Evolutionary conservation across 2,888 invertebrate genomes (phyloP).

Genomic region (Tipula helvola): DNA sequence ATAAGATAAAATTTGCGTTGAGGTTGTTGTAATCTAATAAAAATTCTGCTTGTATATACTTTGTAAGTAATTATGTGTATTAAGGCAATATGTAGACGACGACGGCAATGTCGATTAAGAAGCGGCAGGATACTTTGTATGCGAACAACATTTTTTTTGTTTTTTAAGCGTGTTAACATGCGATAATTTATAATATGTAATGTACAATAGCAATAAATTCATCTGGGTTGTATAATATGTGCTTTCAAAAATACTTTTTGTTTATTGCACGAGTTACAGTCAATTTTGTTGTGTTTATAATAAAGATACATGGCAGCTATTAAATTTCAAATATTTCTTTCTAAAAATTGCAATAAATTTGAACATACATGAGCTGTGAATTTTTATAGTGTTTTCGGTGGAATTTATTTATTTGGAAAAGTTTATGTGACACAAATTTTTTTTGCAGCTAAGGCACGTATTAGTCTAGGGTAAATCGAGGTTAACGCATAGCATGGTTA

Average conservation of each 20-base stretch:
- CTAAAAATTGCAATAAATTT: not conserved
- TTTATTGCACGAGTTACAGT: not conserved
- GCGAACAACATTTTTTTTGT: not conserved
- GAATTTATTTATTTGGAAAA: not conserved
- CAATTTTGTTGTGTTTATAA: not conserved
- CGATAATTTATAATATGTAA: not conserved
- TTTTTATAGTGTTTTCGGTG: not conserved
- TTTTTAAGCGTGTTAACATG: not conserved
- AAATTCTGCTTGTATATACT: not conserved
- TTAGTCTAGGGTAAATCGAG: not conserved
- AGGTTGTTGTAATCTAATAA: not conserved
- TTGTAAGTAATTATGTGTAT: not conserved
- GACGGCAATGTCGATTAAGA: not conserved
- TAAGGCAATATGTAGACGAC: not conserved
- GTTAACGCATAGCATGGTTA: too few relatives aligned
- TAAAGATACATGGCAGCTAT: not conserved
- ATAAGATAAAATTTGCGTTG: not conserved
- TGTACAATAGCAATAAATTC: not conserved
- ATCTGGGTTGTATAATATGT: not conserved
- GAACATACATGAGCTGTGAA: not conserved
- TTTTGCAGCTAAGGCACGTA: not conserved
- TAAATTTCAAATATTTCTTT: not conserved
- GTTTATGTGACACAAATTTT: not conserved
- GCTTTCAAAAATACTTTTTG: not conserved
- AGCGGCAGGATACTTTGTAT: not conserved